A percentile compares a stretch with the other conserved stretches of the same genome.
Conservation (phyloP, 2,797 vertebrate species). For the Muscicapa striata region DNA sequence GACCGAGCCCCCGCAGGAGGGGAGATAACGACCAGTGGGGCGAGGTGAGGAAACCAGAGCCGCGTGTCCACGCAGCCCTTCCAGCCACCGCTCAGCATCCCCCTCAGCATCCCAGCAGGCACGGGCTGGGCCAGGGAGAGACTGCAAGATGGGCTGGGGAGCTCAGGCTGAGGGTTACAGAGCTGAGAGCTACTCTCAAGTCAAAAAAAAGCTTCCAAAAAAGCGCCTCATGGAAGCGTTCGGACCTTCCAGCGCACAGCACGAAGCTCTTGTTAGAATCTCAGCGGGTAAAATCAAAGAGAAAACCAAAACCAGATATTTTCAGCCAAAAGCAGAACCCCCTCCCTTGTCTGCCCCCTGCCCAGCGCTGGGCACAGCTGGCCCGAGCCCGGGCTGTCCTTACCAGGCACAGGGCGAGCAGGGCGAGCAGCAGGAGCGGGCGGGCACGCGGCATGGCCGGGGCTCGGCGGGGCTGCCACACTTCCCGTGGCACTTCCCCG, state of each 20-base stretch:
- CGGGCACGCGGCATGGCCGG: neutral
- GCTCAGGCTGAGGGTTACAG: rapidly evolving
- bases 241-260: neutral
- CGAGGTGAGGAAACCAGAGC: rapidly evolving
- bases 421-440: constrained; percentile 1
- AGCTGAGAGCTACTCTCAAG: rapidly evolving
- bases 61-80: neutral
- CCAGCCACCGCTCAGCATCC: neutral
- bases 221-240: rapidly evolving
- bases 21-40: neutral
- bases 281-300: rapidly evolving
- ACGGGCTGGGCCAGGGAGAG: rapidly evolving
- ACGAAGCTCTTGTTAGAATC: neutral
- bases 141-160: neutral
- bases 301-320: rapidly evolving
- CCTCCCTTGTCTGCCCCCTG: neutral
- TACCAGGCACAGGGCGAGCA: constrained; percentile 22
- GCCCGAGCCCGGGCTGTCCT: neutral
- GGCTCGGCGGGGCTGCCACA: rapidly evolving
- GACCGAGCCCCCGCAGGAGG: neutral
- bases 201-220: rapidly evolving
- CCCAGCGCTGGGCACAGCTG: neutral
- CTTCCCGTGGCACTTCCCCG: neutral
- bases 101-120: neutral
- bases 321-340: neutral